phyloP scores from a whole-genome alignment of 2,888 invertebrate genomes.

The Nymphalis polychloros region DNA sequence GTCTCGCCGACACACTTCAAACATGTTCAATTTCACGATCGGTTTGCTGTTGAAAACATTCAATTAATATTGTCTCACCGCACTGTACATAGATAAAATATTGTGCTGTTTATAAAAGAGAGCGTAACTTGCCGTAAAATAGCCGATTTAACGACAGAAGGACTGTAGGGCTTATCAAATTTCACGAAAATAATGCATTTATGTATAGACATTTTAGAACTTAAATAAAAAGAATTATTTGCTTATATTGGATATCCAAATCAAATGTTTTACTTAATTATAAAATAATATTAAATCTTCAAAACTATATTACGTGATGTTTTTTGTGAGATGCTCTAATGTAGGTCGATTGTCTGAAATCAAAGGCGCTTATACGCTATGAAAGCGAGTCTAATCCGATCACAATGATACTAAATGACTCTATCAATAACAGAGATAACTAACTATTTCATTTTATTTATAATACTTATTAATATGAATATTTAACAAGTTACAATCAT shows the following conservation, averaged over 20 bases:
- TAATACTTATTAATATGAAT: slow-evolving; percentile 34
- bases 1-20: slow-evolving; percentile 63
- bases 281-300: slow-evolving; percentile 19
- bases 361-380: slow-evolving; percentile 54
- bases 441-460: slow-evolving; percentile 31
- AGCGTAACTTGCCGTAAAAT: slow-evolving; percentile 65
- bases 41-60: slow-evolving; percentile 69
- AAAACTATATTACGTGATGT: slow-evolving; percentile 30
- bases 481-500: slow-evolving; percentile 14
- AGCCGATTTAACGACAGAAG: slow-evolving; percentile 45
- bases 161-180: slow-evolving; percentile 24
- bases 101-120: slow-evolving; percentile 46
- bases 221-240: not conserved
- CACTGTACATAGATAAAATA: slow-evolving; percentile 60
- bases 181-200: slow-evolving; percentile 5
- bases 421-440: slow-evolving; percentile 42
- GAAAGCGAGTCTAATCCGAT: slow-evolving; percentile 61
- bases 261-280: not conserved
- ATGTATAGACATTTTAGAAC: not conserved
- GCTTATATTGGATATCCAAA: not conserved
- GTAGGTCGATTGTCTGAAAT: slow-evolving; percentile 57
- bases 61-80: slow-evolving; percentile 72
- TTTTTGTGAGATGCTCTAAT: slow-evolving; percentile 46
- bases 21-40: slow-evolving; percentile 76
- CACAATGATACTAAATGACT: slow-evolving; percentile 42